phyloP scores from a whole-genome alignment of 2,888 invertebrate genomes.

The Thumatha senex region DNA sequence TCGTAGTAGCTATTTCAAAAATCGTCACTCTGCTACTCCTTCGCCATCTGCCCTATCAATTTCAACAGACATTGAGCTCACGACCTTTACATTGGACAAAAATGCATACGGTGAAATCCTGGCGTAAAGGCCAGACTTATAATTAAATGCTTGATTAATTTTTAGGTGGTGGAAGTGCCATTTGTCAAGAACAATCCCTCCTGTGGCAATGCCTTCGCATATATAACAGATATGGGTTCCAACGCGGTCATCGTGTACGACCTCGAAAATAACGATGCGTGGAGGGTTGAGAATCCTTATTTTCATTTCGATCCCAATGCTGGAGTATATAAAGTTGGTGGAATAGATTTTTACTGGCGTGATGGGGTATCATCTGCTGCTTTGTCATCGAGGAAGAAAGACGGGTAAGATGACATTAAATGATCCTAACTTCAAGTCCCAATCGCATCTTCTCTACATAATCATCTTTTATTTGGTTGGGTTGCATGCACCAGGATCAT shows the following conservation, averaged over 20 bases:
- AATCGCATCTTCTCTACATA: no score
- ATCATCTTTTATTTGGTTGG: no score
- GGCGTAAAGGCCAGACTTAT: no score
- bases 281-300: slow-evolving; percentile 89
- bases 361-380: slow-evolving; percentile 90
- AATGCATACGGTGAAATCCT: no score
- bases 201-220: slow-evolving; percentile 79
- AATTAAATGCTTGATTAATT: slow-evolving; percentile 6
- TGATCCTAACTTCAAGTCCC: background rate
- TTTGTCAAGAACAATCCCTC: slow-evolving; percentile 76
- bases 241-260: slow-evolving; percentile 90
- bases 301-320: slow-evolving; percentile 90
- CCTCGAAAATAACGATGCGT: slow-evolving; percentile 85
- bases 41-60: no score
- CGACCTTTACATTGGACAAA: no score
- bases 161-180: slow-evolving; percentile 85
- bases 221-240: slow-evolving; percentile 89
- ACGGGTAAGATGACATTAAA: slow-evolving; percentile 58
- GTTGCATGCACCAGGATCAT: no score
- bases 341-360: slow-evolving; percentile 91
- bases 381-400: slow-evolving; percentile 73
- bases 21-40: no score
- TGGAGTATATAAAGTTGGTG: slow-evolving; percentile 88
- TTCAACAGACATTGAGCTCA: no score
- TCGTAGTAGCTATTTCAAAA: no score